These are phyloP conservation scores for Alouatta palliata DNA, from an alignment of 2,113 vertebrate genomes.

Conservation along the genomic window DNA sequence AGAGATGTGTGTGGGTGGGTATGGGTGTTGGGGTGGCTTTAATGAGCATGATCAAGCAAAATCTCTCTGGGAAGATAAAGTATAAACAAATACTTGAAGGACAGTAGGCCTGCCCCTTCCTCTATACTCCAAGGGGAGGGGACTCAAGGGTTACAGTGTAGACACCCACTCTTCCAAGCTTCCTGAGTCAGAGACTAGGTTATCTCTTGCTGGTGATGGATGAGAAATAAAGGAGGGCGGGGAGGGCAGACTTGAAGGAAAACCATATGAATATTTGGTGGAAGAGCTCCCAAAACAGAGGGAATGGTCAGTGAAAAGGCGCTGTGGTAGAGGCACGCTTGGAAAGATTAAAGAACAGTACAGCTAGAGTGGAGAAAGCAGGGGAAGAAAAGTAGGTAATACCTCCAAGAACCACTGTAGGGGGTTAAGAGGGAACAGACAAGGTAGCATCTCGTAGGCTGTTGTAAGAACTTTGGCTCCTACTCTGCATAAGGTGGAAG, in stretches of 20 bases:
- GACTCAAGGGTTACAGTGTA: no score
- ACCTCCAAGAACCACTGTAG: accelerated
- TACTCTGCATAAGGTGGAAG: no score
- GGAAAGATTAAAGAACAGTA: accelerated
- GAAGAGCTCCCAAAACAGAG: not conserved
- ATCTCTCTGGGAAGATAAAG: not conserved
- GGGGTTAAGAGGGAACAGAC: accelerated
- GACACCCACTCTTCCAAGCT: no score
- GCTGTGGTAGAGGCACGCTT: no score
- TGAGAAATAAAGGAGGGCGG: not conserved
- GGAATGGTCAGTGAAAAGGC: not conserved
- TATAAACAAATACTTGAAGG: not conserved
- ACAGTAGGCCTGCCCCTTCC: not conserved
- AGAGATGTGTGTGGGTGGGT: no score
- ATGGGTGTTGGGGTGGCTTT: not conserved
- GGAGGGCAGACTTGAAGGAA: not conserved
- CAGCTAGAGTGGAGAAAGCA: not conserved
- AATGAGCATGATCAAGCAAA: not conserved
- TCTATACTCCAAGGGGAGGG: no score
- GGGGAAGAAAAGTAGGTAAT: not conserved
- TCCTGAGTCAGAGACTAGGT: no score
- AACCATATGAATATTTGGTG: accelerated
- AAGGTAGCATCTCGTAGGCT: accelerated
- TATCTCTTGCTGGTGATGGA: no score
- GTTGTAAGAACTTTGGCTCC: not conserved